Evolutionary conservation across 2,797 vertebrate species (phyloP).

Genomic region (Gobio occitaniae): DNA sequence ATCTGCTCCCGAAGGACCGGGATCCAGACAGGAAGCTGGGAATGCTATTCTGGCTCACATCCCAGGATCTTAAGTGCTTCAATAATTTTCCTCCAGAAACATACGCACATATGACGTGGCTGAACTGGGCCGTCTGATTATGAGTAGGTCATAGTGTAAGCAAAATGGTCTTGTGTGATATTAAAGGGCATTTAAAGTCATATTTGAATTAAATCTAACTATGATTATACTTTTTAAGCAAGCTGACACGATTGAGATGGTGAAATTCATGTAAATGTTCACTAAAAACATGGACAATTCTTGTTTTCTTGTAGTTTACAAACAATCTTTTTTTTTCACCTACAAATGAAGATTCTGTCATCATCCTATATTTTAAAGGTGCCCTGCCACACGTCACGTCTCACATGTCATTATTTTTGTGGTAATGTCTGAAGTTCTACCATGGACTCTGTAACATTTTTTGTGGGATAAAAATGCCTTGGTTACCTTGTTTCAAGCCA

Average conservation of each 20-base stretch:
- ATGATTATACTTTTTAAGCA: background rate
- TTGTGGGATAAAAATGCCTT: too few species aligned
- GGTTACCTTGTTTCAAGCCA: too few species aligned
- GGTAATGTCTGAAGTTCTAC: too few species aligned
- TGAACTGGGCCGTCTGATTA: background rate
- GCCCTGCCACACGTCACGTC: too few species aligned
- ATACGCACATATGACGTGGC: slow-evolving; percentile 39
- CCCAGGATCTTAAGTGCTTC: slow-evolving; percentile 53
- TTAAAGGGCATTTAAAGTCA: background rate
- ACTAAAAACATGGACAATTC: background rate
- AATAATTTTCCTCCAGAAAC: slow-evolving; percentile 34
- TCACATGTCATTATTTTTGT: too few species aligned
- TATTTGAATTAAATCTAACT: background rate
- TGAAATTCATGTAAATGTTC: background rate
- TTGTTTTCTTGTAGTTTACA: background rate
- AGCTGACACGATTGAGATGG: background rate
- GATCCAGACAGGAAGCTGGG: slow-evolving; percentile 50
- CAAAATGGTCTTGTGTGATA: background rate
- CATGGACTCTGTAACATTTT: too few species aligned
- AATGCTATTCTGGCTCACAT: slow-evolving; percentile 49
- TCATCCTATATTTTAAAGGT: background rate
- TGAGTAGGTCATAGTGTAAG: background rate
- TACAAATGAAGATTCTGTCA: background rate
- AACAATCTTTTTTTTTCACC: background rate
- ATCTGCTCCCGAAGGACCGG: slow-evolving; percentile 68